Evolutionary conservation across 2,113 vertebrate genomes (phyloP), one percentile per base, ranked within the genome.

Genomic region (Oenanthe oenanthe): DNA sequence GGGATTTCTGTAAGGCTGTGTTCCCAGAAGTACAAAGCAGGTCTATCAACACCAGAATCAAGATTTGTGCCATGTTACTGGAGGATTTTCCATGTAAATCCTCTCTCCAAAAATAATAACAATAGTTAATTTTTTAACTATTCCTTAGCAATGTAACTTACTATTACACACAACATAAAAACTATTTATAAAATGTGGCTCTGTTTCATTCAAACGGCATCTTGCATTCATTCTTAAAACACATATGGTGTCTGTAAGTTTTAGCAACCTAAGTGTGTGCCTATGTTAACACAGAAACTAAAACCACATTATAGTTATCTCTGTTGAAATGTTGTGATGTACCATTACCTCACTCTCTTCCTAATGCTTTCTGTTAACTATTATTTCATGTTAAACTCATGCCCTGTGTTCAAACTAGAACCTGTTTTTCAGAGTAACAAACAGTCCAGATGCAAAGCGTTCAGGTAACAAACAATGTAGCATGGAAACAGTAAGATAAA

Each of bases 141-240:
- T 58, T 82, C 26, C 83, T 70, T 56, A 95, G 32, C 29, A 89
- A 67, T 9, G 14, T 31, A 81, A 92, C 28, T 71, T 73, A 70
- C 2, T 76, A 51, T 11, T 78, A 75, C 1, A 87, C 24, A 70
- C 11, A 76, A 36, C 9, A 5, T 17, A 51, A 85, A 91, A 72
- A 10, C 2, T 31, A 51, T 77, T 92, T 73, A 70, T 63, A 82
- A 87, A 80, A 21, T 20, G 40, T 54, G 4, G 19, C 38, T 90
- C 80, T 79, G 43, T 21, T 68, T 85, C 45, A 74, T 57, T 85
- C 34, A 74, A 42, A 86, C 1, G 66, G 13, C 18, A 95, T 80
- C 72, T 48, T 79, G 45, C n/a, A 85, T 92, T 87, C 60, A 53
- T 51, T 87, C 65, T 94, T 87, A 86, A 80, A 80, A 88, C 66